Base-by-base conservation (phyloP, 2,888 invertebrate genomes). In the Oithona nana region DNA sequence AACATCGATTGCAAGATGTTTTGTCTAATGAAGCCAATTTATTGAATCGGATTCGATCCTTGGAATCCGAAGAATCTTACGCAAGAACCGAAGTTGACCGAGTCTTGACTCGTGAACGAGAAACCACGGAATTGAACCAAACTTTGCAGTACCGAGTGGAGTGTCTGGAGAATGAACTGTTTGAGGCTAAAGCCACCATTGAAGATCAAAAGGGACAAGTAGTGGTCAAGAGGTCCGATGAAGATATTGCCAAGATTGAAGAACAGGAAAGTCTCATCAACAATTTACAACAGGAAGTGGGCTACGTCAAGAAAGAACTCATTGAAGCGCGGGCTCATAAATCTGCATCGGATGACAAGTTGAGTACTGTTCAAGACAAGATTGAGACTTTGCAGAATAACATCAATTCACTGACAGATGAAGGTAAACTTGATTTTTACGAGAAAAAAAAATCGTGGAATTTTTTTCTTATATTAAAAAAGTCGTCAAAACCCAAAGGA, bases 341-440 rank as follows among this genome's bases (percentile, higher is more conserved):
- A 39, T 30, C 57, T 29, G 57, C 57, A 13, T 57, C 57, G 11
- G 57, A 57, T 57, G 57, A 57, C 31, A 28, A 57, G 28, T 30
- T 57, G 28, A 20, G 39, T 1, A 57, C 57, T 29, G 28, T 39
- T 22, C 22, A 39, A 31, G 57, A 50, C 26, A 28, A 60, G 4
- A 50, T 60, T 26, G 51, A 60, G 28, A 60, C 60, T 50, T 24
- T 60, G 26, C 26, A 60, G 24, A 60, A 60, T 50, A 26, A n/a
- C 11, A 60, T 50, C 50, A 50, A 22, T 24, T 60, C 57, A 28
- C 31, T 57, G 24, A 22, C 57, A 2, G 31, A 57, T 1, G 57
- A 57, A 57, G 30, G 57, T 57, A 20, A 57, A 39, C 11, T 20
- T 49, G 50, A 49, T 49, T 22, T 3, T 2, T 22, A 49, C 22